Percentiles rank a stretch among this genome's conserved stretches.
Conservation (phyloP, 2,113 vertebrate species). For the human (Homo sapiens) region DNA sequence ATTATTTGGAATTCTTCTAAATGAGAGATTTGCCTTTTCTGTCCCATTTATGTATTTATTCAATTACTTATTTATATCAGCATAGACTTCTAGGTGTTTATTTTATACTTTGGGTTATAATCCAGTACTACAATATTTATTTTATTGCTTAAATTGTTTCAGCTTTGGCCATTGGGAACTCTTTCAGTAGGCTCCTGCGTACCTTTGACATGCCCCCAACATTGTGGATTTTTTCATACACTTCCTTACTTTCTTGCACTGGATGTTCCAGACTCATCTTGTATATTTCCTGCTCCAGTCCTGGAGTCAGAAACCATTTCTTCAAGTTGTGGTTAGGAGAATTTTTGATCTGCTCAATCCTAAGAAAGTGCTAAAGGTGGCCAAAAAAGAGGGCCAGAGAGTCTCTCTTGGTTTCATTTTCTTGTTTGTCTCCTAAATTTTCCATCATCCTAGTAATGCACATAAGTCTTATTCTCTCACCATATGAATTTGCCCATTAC, state of each 20-base stretch:
- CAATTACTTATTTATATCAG: neutral
- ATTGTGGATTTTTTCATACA: neutral
- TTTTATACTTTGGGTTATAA: slow-evolving; percentile 9
- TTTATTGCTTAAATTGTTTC: neutral
- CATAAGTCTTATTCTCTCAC: neutral
- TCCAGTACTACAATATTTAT: neutral
- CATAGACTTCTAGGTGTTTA: neutral
- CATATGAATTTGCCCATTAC: neutral
- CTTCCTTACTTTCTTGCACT: neutral
- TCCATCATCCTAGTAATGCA: neutral
- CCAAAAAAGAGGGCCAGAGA: neutral
- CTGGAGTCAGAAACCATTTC: neutral
- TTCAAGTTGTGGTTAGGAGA: neutral
- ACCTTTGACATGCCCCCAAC: neutral
- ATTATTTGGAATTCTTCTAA: neutral
- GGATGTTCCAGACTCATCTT: neutral
- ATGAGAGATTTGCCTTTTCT: neutral
- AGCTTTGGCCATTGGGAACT: neutral
- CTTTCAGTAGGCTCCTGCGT: neutral
- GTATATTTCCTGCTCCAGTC: neutral
- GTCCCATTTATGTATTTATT: neutral
- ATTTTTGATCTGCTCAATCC: neutral
- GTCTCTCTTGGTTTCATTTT: neutral
- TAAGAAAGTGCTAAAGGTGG: neutral
- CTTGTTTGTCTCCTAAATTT: neutral